A percentile compares a stretch with the other conserved stretches of the same genome.
Evolutionary conservation across 1,140 invertebrate species (phyloP).

Genomic region (Plodia interpunctella): DNA sequence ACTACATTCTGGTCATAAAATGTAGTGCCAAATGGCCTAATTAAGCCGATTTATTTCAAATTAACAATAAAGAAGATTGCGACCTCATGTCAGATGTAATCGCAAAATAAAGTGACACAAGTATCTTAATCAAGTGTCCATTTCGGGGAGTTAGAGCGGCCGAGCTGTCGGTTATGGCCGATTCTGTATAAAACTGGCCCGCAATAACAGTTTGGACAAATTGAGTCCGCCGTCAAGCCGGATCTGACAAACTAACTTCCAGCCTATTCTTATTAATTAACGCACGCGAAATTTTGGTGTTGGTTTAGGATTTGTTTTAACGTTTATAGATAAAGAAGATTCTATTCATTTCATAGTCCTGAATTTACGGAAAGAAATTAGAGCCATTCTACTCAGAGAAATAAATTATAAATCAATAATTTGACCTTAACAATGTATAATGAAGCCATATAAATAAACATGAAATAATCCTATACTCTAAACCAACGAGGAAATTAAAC

Average conservation of each 20-base stretch:
- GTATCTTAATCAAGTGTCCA: conserved; percentile 72
- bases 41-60: conserved; percentile 57
- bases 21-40: conserved; percentile 23
- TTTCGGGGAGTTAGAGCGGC: conserved; percentile 52
- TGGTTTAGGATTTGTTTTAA: too few relatives aligned
- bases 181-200: conserved; percentile 61
- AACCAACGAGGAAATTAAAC: not conserved
- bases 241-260: conserved; percentile 36
- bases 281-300: not conserved
- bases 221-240: conserved; percentile 58
- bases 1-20: not conserved
- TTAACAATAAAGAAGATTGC: conserved; percentile 64
- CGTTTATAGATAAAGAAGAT: too few relatives aligned
- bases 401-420: too few relatives aligned
- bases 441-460: not conserved
- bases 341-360: too few relatives aligned
- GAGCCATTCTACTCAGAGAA: too few relatives aligned
- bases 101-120: conserved; percentile 65
- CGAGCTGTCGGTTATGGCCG: conserved; percentile 57
- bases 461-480: not conserved
- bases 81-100: conserved; percentile 59
- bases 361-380: too few relatives aligned
- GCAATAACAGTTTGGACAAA: conserved; percentile 73
- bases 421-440: not conserved
- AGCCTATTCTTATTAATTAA: conserved; percentile 26